Evolutionary conservation across 2,888 invertebrate species (phyloP), one percentile per base, ranked within the genome.

Genomic region (Mythimna loreyi): DNA sequence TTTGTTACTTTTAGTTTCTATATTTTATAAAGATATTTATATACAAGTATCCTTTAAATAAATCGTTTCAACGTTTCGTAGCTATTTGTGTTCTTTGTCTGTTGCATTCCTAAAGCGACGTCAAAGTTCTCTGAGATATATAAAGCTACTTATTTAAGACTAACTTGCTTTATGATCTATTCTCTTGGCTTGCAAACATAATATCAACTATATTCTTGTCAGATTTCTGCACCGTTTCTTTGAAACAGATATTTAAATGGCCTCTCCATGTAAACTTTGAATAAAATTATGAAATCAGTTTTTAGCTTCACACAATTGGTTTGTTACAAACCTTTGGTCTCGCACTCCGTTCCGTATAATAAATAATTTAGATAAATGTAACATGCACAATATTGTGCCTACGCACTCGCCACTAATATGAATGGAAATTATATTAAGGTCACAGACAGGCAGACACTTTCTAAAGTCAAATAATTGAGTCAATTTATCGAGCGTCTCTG

Each of bases 371-470:
- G 55, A 75, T 85, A 78, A 81, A 85, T 80, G 78, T 81, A 70
- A 73, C 56, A 79, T 82, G 81, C 82, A 85, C 74, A 87, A 88
- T 85, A 87, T 84, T 87, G 83, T 82, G 84, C 16, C 40, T 40
- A 40, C 68, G 84, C 83, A 86, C 78, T 78, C 80, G 80, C 78
- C 69, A 83, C 72, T 83, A 78, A 87, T 81, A 80, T 88, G 87
- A 92, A 92, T 92, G 90, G 87, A 86, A 80, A 87, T 91, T 92
- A 91, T 86, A 92, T 92, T 92, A 90, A 86, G 86, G 83, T 85
- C 86, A 82, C 91, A 92, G 92, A 92, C 92, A 83, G 78, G 69
- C 86, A 85, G 82, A 85, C 86, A 84, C 79, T 88, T 86, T 87
- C 81, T 86, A 87, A 87, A 88, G 87, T 88, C 84, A 87, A 87